Evolutionary conservation across 2,888 invertebrate species (phyloP), one percentile per base, ranked within the genome.

Genomic region (Amphimallon solstitiale): DNA sequence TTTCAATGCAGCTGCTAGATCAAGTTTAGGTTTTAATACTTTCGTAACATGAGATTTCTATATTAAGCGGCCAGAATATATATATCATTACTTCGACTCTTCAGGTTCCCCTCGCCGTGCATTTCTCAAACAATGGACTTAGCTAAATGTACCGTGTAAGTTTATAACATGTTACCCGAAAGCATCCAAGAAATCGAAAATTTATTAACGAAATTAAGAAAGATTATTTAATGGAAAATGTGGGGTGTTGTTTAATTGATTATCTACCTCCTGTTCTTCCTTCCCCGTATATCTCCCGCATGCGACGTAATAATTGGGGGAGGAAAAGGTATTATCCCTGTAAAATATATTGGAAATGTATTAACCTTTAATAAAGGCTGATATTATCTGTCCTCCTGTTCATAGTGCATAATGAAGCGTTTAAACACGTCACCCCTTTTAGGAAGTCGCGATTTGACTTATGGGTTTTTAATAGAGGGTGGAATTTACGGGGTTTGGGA

Each of bases 321-420:
- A 64, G 56, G 65, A 63, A 63, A 72, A 73, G 9, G 51, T 73
- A 69, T 71, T 70, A 66, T 72, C 72, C 70, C 73, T n/a, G 72
- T 72, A 14, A 17, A 6, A 61, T 61, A 49, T 61, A 61, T 61
- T 43, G 61, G 61, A 61, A 61, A 61, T 61, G 49, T 61, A 61
- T 61, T 61, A 61, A 61, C 61, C 61, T 61, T 48, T 61, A 61
- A 61, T 61, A 9, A 48, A 49, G 48, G 48, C 9, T 38, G 61
- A 61, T 61, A 49, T 45, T 61, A 61, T 38, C 61, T 35, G 14
- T 61, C 17, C 17, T 46, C 46, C 15, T 46, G 19, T n/a, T n/a
- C 48, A 21, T 21, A n/a, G 17, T 0, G 19, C 12, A 61, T 61
- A 49, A 60, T 60, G 61, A 61, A 61, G 17, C 61, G 48, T 46